These are phyloP conservation scores for Cylloceria caligata DNA, from an alignment of 2,888 invertebrate species.

Conservation along the genomic window DNA sequence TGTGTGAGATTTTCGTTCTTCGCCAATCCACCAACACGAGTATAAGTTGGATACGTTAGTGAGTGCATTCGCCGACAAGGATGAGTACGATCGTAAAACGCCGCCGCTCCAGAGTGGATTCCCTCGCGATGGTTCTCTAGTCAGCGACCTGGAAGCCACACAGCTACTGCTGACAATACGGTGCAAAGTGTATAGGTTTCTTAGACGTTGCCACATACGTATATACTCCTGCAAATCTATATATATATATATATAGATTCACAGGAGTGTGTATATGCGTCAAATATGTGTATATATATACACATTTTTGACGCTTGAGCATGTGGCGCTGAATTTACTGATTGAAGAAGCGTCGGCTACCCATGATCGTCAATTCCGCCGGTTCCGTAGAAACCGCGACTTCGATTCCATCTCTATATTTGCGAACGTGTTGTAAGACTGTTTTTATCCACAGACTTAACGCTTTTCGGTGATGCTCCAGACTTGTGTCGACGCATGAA, in stretches of 20 bases:
- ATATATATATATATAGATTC: background rate
- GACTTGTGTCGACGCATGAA: constrained; percentile 12
- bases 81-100: constrained; percentile 72
- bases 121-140: constrained; percentile 64
- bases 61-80: constrained; percentile 48
- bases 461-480: constrained; percentile 64
- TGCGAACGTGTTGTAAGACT: constrained; percentile 20
- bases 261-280: too few relatives aligned
- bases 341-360: constrained; percentile 60
- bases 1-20: constrained; percentile 30
- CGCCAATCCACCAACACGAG: background rate
- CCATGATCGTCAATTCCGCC: constrained; percentile 16
- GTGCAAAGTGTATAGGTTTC: constrained; percentile 10
- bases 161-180: constrained; percentile 38
- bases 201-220: constrained; percentile 14
- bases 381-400: constrained; percentile 41
- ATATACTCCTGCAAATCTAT: constrained; percentile 7
- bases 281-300: constrained; percentile 3
- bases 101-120: constrained; percentile 66
- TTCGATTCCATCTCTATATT: constrained; percentile 6
- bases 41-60: constrained; percentile 2
- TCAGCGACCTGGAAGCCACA: constrained; percentile 50
- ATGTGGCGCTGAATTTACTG: constrained; percentile 68
- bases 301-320: background rate
- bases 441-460: constrained; percentile 63